Conservation (phyloP, 2,888 invertebrate genomes). For the Pseudolycoriella hygida region DNA sequence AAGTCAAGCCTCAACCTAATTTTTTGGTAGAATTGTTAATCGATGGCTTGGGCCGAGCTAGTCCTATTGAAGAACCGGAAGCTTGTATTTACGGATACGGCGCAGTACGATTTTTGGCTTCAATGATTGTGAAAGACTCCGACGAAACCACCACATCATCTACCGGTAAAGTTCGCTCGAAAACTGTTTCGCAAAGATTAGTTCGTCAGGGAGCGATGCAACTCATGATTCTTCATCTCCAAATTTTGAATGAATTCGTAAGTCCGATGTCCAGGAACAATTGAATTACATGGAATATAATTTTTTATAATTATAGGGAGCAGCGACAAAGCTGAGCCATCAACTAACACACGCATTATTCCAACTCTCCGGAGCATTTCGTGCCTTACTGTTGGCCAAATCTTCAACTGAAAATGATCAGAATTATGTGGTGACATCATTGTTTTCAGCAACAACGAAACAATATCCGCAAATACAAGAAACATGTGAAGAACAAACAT, state of each 20-base stretch:
- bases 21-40: constrained; percentile 54
- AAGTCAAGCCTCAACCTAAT: too few species aligned
- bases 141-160: neutral
- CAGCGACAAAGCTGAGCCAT: constrained; percentile 21
- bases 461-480: constrained; percentile 7
- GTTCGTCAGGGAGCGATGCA: constrained; percentile 56
- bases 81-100: constrained; percentile 75
- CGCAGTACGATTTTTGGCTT: constrained; percentile 60
- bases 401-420: neutral
- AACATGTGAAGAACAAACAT: constrained; percentile 13
- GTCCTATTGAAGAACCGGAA: constrained; percentile 55
- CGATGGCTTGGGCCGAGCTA: constrained; percentile 56
- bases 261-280: constrained; percentile 14
- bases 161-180: constrained; percentile 13
- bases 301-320: too few species aligned
- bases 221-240: constrained; percentile 57
- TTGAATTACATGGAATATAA: too few species aligned
- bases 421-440: neutral
- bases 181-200: constrained; percentile 23
- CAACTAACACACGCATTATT: constrained; percentile 45
- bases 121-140: constrained; percentile 8
- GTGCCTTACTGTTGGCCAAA: constrained; percentile 33
- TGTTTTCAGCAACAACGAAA: neutral
- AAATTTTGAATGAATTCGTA: constrained; percentile 56
- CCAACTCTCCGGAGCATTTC: constrained; percentile 64